A percentile compares a stretch with the other conserved stretches of the same genome.
Evolutionary conservation across 2,797 vertebrate genomes (phyloP).

Genomic region (Gila robusta): DNA sequence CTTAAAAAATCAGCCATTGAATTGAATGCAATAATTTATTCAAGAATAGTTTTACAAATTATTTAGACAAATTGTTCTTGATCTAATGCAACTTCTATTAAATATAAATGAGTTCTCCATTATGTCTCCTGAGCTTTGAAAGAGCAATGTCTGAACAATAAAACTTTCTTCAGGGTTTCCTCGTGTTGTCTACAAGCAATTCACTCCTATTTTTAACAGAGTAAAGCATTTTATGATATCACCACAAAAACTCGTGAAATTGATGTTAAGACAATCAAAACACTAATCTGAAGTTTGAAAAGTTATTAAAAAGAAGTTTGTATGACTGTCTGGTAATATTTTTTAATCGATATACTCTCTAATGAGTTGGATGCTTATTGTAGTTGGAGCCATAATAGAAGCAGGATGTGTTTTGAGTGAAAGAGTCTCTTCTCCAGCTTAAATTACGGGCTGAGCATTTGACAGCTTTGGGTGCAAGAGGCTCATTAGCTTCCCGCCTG

Average conservation of each 20-base stretch:
- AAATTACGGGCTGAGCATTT: slow-evolving; percentile 73
- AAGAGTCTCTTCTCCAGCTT: slow-evolving; percentile 47
- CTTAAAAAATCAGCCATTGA: not conserved
- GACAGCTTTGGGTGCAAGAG: slow-evolving; percentile 65
- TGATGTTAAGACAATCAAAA: not conserved
- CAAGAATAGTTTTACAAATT: not conserved
- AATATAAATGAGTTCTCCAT: not conserved
- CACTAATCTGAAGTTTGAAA: slow-evolving; percentile 11
- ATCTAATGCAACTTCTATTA: not conserved
- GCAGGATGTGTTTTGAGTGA: slow-evolving; percentile 40
- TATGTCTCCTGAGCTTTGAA: not conserved
- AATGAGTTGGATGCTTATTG: slow-evolving; percentile 29
- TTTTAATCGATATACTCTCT: slow-evolving; percentile 8
- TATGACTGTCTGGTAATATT: slow-evolving; percentile 25
- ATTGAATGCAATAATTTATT: not conserved
- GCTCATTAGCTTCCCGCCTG: slow-evolving; percentile 53
- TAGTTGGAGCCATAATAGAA: slow-evolving; percentile 14
- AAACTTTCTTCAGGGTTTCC: not conserved
- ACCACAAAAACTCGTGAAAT: not conserved
- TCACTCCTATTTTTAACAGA: not conserved
- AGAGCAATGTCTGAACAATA: slow-evolving; percentile 1
- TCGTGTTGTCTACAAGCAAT: not conserved
- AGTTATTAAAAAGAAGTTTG: slow-evolving; percentile 10
- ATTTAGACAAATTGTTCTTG: not conserved
- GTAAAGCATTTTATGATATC: not conserved